A percentile compares a stretch with the other conserved stretches of the same genome.
These are phyloP conservation scores for Rhabditoides inermis DNA, from an alignment of 2,888 invertebrate genomes.

Conservation along the genomic window DNA sequence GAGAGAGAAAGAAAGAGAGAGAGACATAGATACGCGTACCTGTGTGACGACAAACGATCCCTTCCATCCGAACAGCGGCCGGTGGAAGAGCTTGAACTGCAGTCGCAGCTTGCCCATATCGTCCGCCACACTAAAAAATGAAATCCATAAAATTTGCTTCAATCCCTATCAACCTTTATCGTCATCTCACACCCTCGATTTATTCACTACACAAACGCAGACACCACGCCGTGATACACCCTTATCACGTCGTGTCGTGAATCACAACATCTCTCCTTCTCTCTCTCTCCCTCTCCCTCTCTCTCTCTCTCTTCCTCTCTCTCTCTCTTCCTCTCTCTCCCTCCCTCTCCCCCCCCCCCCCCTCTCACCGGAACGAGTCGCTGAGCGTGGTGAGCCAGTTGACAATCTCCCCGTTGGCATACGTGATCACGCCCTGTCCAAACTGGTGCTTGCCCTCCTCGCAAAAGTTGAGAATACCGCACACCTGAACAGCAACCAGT, in stretches of 20 bases:
- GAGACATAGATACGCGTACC: slow-evolving; percentile 56
- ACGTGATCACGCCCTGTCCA: slow-evolving; percentile 69
- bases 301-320: too few species aligned
- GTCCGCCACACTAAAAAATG: slow-evolving; percentile 76
- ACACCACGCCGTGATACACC: too few species aligned
- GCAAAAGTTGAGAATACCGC: slow-evolving; percentile 77
- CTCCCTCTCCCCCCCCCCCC: too few species aligned
- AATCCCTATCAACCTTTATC: too few species aligned
- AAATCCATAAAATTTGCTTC: too few species aligned
- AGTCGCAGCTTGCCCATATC: slow-evolving; percentile 91
- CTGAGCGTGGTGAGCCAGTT: slow-evolving; percentile 93
- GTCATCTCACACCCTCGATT: too few species aligned
- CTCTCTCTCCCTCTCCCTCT: too few species aligned
- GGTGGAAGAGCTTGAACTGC: slow-evolving; percentile 85
- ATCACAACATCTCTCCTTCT: too few species aligned
- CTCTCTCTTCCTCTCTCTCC: too few species aligned
- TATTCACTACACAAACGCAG: too few species aligned
- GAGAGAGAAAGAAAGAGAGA: neutral
- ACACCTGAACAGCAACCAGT: slow-evolving; percentile 33
- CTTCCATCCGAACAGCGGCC: slow-evolving; percentile 92
- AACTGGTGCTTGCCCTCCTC: slow-evolving; percentile 86
- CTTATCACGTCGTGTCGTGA: too few species aligned
- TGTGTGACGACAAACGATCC: slow-evolving; percentile 94
- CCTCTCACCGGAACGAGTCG: slow-evolving; percentile 64
- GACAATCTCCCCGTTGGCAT: slow-evolving; percentile 86